phyloP scores from a whole-genome alignment of 1,140 invertebrate genomes.

The Zaprionus lachaisei region DNA sequence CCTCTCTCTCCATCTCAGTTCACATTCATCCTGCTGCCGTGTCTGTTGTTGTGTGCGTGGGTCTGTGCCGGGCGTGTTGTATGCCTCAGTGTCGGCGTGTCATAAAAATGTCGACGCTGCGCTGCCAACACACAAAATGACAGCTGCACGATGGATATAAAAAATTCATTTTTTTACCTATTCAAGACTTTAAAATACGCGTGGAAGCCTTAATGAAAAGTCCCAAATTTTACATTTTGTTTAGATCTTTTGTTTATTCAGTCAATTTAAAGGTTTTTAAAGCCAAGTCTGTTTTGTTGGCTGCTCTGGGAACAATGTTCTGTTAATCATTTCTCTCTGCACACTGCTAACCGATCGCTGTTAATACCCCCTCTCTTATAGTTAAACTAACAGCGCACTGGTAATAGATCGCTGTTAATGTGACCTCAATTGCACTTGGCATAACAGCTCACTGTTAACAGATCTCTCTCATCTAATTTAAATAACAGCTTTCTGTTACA shows the following conservation, averaged over 20 bases:
- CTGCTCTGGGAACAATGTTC: not conserved
- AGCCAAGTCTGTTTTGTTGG: not conserved
- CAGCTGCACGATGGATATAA: constrained; percentile 45
- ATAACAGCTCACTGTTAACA: not conserved
- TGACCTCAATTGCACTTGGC: no score
- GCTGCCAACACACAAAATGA: constrained; percentile 50
- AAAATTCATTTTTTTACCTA: constrained; percentile 2
- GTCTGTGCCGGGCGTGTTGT: constrained; percentile 45
- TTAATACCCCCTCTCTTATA: not conserved
- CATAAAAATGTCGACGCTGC: constrained; percentile 68
- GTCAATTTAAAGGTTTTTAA: not conserved
- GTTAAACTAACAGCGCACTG: not conserved
- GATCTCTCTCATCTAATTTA: not conserved
- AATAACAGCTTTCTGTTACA: not conserved
- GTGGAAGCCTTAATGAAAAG: not conserved
- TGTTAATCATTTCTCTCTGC: no score
- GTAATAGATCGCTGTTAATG: not conserved
- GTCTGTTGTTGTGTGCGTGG: constrained; percentile 25
- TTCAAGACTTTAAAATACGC: not conserved
- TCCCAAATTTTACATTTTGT: not conserved
- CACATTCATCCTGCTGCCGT: constrained; percentile 32
- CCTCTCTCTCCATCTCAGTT: not conserved
- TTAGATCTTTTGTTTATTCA: not conserved
- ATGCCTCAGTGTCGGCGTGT: constrained; percentile 68
- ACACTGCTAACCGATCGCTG: not conserved